phyloP scores from a whole-genome alignment of 2,113 vertebrate species.

The Microcebus jonahi region DNA sequence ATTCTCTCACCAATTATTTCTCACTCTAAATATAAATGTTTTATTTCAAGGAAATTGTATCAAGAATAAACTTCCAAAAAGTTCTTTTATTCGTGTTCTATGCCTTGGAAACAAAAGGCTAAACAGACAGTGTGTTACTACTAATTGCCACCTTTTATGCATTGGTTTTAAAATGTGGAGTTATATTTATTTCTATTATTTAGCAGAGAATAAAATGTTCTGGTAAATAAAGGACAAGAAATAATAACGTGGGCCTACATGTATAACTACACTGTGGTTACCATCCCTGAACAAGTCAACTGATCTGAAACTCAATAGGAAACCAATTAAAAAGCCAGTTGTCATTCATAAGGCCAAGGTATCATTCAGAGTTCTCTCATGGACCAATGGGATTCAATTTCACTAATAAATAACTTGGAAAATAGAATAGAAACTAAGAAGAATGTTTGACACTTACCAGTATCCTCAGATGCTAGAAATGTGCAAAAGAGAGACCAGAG shows the following conservation, averaged over 20 bases:
- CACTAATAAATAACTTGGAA: neutral
- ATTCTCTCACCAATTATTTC: conserved; percentile 43
- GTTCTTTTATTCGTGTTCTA: neutral
- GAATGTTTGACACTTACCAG: neutral
- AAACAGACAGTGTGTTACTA: neutral
- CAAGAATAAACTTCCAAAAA: conserved; percentile 48
- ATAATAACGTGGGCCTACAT: neutral
- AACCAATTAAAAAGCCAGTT: neutral
- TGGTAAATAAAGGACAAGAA: conserved; percentile 18
- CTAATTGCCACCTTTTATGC: conserved; percentile 39
- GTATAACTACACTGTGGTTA: neutral
- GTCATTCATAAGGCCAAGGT: neutral
- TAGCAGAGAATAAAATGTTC: conserved; percentile 46
- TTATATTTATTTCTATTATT: conserved; percentile 47
- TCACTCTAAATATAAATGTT: conserved; percentile 41
- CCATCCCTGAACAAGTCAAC: neutral
- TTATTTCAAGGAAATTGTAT: conserved; percentile 60
- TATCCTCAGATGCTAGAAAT: neutral
- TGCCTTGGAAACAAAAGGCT: conserved; percentile 47
- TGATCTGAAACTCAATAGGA: neutral
- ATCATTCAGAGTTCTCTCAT: neutral
- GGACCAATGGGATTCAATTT: neutral
- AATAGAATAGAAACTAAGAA: neutral
- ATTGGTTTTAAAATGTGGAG: neutral
- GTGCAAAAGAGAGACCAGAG: neutral